Evolutionary conservation across 2,113 vertebrate genomes (phyloP).

Genomic region (Madoqua kirkii): DNA sequence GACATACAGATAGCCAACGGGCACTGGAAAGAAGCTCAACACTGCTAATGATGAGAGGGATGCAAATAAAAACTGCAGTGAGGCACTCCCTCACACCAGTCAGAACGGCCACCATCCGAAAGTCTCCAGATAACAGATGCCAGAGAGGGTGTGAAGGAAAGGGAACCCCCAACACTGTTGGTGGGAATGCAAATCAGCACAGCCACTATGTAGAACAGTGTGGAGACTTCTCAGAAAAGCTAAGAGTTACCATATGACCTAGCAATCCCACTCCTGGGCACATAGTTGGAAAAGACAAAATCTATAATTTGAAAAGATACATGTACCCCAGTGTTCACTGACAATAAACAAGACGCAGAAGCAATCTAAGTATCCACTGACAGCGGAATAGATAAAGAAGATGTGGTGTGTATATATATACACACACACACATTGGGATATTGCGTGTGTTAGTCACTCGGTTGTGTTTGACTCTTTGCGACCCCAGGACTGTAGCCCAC

Average conservation of each 20-base stretch:
- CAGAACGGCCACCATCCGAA: neutral
- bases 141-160: neutral
- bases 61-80: neutral
- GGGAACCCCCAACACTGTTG: neutral
- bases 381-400: neutral
- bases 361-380: neutral
- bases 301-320: neutral
- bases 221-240: neutral
- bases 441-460: neutral
- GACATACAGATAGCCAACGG: neutral
- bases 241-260: neutral
- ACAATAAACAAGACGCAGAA: neutral
- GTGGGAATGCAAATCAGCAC: neutral
- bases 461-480: accelerated
- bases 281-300: neutral
- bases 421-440: neutral
- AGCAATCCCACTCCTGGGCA: neutral
- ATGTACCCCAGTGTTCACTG: neutral
- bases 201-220: neutral
- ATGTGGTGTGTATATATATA: neutral
- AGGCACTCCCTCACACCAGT: neutral
- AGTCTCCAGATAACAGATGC: neutral
- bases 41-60: neutral
- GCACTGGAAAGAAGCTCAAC: neutral
- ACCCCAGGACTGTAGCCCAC: neutral